Conservation (phyloP, 2,888 invertebrate species). For the Ptychoptera contaminata region DNA sequence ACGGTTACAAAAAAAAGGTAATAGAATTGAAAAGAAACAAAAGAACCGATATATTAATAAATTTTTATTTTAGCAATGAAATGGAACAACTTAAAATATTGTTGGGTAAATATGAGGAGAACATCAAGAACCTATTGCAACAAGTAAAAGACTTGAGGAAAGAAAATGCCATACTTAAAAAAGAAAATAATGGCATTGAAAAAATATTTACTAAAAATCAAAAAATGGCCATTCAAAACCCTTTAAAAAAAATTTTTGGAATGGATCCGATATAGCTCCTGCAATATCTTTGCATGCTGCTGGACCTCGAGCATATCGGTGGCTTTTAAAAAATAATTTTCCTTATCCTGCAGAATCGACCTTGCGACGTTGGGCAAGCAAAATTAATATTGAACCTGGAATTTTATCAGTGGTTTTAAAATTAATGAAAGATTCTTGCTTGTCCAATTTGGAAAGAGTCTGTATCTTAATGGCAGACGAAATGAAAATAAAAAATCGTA, state of each 20-base stretch:
- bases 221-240: no score
- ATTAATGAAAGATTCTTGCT: slow-evolving; percentile 3
- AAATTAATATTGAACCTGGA: slow-evolving; percentile 5
- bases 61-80: no score
- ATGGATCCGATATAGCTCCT: slow-evolving; percentile 1
- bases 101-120: no score
- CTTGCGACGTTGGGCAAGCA: slow-evolving; percentile 3
- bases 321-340: slow-evolving; percentile 2
- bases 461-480: slow-evolving; percentile 8
- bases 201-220: no score
- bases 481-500: slow-evolving; percentile 10
- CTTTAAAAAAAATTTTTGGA: background rate
- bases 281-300: slow-evolving; percentile 1
- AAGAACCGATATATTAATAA: no score
- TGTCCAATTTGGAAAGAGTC: slow-evolving; percentile 9
- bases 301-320: slow-evolving; percentile 4
- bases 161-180: no score
- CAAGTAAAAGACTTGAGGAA: no score
- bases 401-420: slow-evolving; percentile 2
- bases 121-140: no score
- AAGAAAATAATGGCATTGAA: no score
- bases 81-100: no score
- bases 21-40: no score
- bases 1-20: no score
- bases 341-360: slow-evolving; percentile 5